phyloP scores from a whole-genome alignment of 2,888 invertebrate genomes.

The Podotricha telesiphe region DNA sequence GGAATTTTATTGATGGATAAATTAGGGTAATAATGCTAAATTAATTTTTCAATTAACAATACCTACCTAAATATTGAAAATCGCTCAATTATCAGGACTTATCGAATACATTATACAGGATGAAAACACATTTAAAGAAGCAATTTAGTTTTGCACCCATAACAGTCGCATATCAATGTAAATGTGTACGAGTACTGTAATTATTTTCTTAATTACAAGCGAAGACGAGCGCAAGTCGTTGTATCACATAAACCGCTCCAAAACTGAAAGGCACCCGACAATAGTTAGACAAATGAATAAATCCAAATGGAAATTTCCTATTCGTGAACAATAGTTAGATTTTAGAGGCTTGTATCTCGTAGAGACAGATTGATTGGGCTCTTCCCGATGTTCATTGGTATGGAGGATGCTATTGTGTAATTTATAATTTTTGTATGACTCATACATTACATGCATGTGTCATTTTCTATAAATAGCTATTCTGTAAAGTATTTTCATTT shows the following conservation, averaged over 20 bases:
- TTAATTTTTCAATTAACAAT: not conserved
- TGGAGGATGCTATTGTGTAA: constrained; percentile 55
- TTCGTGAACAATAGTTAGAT: constrained; percentile 83
- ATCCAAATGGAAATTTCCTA: constrained; percentile 83
- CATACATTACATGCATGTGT: not conserved
- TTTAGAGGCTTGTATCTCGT: constrained; percentile 81
- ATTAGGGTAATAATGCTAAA: not conserved
- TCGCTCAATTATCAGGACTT: not conserved
- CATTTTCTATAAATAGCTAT: too few relatives aligned
- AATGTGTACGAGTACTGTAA: not conserved
- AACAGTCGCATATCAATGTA: too few relatives aligned
- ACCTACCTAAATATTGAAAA: not conserved
- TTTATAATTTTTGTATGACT: constrained; percentile 5
- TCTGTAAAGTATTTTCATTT: too few relatives aligned
- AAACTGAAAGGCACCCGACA: constrained; percentile 69
- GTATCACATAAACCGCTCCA: constrained; percentile 60
- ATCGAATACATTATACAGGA: too few relatives aligned
- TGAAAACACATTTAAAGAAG: too few relatives aligned
- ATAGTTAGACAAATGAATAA: constrained; percentile 83
- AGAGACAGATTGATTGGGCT: constrained; percentile 83
- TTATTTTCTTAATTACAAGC: constrained; percentile 27
- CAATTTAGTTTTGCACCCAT: too few relatives aligned
- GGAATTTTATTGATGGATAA: constrained; percentile 10
- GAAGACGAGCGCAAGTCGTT: constrained; percentile 45
- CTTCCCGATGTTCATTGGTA: constrained; percentile 61